phyloP scores from a whole-genome alignment of 2,113 vertebrate genomes.

The Corapipo altera region DNA sequence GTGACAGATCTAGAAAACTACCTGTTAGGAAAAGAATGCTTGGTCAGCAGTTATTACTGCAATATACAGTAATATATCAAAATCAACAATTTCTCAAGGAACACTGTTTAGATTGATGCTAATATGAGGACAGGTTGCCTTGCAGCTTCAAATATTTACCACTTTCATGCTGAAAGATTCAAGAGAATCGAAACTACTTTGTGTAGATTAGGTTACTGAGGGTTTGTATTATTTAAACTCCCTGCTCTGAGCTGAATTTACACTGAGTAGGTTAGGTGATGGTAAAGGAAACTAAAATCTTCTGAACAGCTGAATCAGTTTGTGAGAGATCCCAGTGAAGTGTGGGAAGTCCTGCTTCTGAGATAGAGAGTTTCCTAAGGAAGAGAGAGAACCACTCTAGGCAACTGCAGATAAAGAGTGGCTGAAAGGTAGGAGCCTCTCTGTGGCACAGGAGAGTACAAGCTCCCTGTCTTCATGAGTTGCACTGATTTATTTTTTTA shows the following conservation, averaged over 20 bases:
- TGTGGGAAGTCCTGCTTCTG: not conserved
- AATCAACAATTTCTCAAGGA: not conserved
- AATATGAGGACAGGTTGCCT: not conserved
- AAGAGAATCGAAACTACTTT: not conserved
- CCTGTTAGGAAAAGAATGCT: not conserved
- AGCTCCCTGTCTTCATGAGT: not conserved
- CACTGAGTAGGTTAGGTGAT: not conserved
- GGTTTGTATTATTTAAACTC: not conserved
- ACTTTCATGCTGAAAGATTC: not conserved
- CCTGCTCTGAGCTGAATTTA: not conserved
- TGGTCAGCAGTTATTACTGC: not conserved
- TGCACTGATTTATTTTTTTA: not conserved
- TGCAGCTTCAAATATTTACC: not conserved
- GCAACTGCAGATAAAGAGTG: not conserved
- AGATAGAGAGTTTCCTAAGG: not conserved
- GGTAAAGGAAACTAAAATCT: not conserved
- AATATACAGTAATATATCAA: not conserved
- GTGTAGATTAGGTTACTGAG: not conserved
- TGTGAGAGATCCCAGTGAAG: not conserved
- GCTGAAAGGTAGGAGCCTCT: not conserved
- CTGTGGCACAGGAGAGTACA: not conserved
- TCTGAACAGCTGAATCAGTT: not conserved
- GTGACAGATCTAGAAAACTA: not conserved
- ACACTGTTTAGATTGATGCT: not conserved
- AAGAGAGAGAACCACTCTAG: not conserved